phyloP scores from a whole-genome alignment of 2,113 vertebrate genomes.

The Thalassoma bifasciatum region DNA sequence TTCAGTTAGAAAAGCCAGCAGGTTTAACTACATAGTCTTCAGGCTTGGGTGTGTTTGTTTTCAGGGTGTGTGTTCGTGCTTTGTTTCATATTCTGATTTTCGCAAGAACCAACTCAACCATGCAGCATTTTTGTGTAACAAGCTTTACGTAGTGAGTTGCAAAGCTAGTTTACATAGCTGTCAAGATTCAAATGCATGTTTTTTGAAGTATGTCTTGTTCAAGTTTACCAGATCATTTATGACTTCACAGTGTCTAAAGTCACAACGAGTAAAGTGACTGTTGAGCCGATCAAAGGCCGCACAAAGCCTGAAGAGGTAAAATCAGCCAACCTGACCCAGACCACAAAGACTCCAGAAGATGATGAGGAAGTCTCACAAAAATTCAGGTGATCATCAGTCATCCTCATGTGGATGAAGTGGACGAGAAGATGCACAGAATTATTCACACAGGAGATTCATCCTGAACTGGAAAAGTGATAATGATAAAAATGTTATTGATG shows the following conservation, averaged over 20 bases:
- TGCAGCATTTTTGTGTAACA: neutral
- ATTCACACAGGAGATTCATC: neutral
- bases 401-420: neutral
- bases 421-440: neutral
- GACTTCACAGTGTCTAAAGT: conserved; percentile 1
- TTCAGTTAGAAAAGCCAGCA: neutral
- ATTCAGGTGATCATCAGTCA: conserved; percentile 68
- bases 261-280: neutral
- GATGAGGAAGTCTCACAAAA: conserved; percentile 17
- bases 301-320: neutral
- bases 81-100: neutral
- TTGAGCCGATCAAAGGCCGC: neutral
- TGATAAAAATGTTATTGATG: too few relatives aligned
- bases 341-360: neutral
- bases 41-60: conserved; percentile 15
- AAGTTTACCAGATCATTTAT: neutral
- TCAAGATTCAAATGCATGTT: neutral
- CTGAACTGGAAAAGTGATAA: too few relatives aligned
- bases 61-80: neutral
- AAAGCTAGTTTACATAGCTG: neutral
- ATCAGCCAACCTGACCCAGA: neutral
- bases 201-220: neutral
- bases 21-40: neutral
- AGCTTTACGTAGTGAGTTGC: neutral
- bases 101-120: neutral